These are phyloP conservation scores for Balaenoptera acutorostrata DNA, from an alignment of 2,113 vertebrate genomes.

Conservation along the genomic window DNA sequence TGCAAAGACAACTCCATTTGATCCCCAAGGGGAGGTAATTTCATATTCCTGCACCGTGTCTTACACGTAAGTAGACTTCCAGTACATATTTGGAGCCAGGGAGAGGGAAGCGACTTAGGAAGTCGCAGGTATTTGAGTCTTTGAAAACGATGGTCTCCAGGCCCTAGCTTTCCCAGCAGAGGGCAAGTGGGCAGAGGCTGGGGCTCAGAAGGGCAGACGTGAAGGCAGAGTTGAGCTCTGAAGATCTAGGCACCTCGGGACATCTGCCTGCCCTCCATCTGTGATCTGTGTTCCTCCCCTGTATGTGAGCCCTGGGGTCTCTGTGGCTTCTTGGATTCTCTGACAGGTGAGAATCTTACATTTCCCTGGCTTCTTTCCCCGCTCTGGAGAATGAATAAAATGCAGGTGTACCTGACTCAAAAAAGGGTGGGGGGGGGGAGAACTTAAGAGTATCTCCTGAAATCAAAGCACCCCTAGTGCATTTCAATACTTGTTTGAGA, in stretches of 20 bases:
- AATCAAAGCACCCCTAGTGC: neutral
- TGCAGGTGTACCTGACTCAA: neutral
- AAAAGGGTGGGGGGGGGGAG: neutral
- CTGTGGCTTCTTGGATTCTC: neutral
- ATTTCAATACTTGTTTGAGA: neutral
- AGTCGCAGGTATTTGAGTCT: neutral
- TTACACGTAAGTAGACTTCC: neutral
- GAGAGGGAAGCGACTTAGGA: neutral
- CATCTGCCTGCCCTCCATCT: neutral
- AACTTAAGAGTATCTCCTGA: neutral
- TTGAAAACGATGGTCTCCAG: neutral
- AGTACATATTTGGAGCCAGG: neutral
- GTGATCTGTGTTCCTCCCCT: neutral
- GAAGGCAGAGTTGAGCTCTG: neutral
- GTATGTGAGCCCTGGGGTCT: neutral
- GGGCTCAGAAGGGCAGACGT: neutral
- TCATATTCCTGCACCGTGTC: neutral
- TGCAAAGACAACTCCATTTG: conserved; percentile 23
- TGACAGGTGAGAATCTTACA: neutral
- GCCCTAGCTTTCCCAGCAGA: neutral
- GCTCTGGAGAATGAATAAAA: conserved; percentile 10
- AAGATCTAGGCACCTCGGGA: neutral
- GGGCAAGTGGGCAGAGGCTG: neutral
- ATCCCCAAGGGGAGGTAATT: neutral
- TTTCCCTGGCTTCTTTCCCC: neutral